Base-by-base conservation (phyloP, 2,113 vertebrate species). In the Bubalus kerabau region DNA sequence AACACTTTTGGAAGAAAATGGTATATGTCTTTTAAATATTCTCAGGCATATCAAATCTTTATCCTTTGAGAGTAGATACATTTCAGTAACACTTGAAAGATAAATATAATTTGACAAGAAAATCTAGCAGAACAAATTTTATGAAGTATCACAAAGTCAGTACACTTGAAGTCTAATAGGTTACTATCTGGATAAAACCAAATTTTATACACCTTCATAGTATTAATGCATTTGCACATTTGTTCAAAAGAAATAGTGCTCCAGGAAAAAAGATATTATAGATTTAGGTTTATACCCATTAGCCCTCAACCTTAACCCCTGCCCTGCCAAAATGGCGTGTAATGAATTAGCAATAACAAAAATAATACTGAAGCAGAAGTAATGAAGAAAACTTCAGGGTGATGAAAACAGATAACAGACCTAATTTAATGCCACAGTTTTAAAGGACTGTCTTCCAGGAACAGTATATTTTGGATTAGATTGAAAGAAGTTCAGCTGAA, bases 231-330 rank as follows among this genome's bases (percentile, higher is more conserved):
- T 56, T 94, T 92, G 92, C 90, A 81, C 43, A 40, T 54, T 93
- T 86, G 48, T 92, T n/a, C 52, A 90, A 56, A 85, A 54, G 80
- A 96, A 94, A 54, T 87, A 82, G 28, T 94, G 89, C 28, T 94
- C 9, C 6, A 40, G 54, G 43, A 95, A 88, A 71, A 16, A 50
- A 56, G 67, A 43, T 82, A 17, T 46, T 96, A 30, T 59, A 94
- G 48, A 7, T 85, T 32, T 8, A 89, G 2, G 32, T 60, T 91
- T 59, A 94, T 91, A 82, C 76, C 13, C 16, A 19, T n/a, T 9
- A 81, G 6, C 59, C 46, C 40, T 85, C 71, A 92, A 23, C 19
- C 56, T 74, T 97, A 92, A 40, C 30, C 13, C 4, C 15, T 3
- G 3, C 7, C 5, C 17, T 14, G n/a, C 24, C 12, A 87, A 19